Base-by-base conservation (phyloP, 2,888 invertebrate species). In the Agrypnus murinus region DNA sequence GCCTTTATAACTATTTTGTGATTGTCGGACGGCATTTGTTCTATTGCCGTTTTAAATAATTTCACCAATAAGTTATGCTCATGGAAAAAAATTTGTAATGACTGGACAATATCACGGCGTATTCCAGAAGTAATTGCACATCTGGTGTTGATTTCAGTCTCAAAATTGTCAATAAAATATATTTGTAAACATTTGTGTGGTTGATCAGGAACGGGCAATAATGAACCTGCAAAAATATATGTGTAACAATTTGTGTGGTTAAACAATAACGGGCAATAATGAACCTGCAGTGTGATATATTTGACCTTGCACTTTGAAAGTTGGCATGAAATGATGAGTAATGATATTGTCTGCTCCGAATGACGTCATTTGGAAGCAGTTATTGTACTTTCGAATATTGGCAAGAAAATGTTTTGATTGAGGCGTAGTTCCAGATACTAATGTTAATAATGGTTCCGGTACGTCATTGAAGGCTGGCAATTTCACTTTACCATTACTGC, bases 1-100 rank as follows among this genome's bases (percentile, higher is more conserved):
- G 81, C 81, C 77, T 69, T 75, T 63, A 83, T 83, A 3, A 82
- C 79, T 46, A 84, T 72, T 77, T 77, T 81, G 69, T 82, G 74
- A 64, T 80, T 67, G 77, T 83, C 80, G 71, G 62, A 60, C 75
- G 79, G 80, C 79, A 82, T 81, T 19, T 25, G 71, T 14, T 79
- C 80, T 53, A 82, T 62, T 1, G 81, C 79, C 36, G 74, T 80
- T 74, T 77, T 80, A 71, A 84, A 83, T 50, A 81, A 65, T 69
- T 58, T 40, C 63, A 83, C 63, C 72, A 81, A 81, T 63, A 73
- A 59, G 76, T 83, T 78, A 45, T 80, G 71, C 71, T 77, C 72
- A 73, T 81, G 77, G 62, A 76, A 59, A 1, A 73, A 50, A 25
- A 48, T 9, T 50, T 76, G 73, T 46, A 75, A 43, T 19, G 74